Evolutionary conservation across 2,113 vertebrate species (phyloP).

Genomic region (Hystrix cristata): DNA sequence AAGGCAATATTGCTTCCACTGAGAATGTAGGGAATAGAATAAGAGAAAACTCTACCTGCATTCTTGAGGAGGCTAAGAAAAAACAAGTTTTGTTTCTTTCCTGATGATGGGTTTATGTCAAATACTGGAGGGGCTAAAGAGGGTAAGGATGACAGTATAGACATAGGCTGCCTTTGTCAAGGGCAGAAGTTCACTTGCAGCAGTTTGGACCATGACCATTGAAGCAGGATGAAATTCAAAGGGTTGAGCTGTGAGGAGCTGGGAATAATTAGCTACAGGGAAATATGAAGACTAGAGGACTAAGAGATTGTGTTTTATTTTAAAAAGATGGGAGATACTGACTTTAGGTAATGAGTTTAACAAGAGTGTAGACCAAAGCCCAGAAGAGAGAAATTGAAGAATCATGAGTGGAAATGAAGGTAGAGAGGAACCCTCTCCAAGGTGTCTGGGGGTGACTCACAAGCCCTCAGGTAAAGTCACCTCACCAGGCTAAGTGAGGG

Average conservation of each 20-base stretch:
- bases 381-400: not conserved
- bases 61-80: not conserved
- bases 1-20: not conserved
- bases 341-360: not conserved
- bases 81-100: not conserved
- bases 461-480: not conserved
- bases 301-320: not conserved
- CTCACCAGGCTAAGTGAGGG: not conserved
- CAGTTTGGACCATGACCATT: not conserved
- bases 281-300: not conserved
- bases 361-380: not conserved
- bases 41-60: not conserved
- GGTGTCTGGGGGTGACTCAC: not conserved
- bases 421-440: not conserved
- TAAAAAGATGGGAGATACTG: not conserved
- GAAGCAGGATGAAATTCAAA: not conserved
- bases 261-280: not conserved
- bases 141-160: not conserved
- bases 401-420: accelerated
- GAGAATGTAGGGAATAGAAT: not conserved
- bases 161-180: not conserved
- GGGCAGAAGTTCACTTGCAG: not conserved
- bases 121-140: not conserved
- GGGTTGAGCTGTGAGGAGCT: not conserved
- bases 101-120: not conserved